A percentile compares a stretch with the other conserved stretches of the same genome.
These are phyloP conservation scores for Oenanthe melanoleuca DNA, from an alignment of 2,113 vertebrate genomes.

Conservation along the genomic window DNA sequence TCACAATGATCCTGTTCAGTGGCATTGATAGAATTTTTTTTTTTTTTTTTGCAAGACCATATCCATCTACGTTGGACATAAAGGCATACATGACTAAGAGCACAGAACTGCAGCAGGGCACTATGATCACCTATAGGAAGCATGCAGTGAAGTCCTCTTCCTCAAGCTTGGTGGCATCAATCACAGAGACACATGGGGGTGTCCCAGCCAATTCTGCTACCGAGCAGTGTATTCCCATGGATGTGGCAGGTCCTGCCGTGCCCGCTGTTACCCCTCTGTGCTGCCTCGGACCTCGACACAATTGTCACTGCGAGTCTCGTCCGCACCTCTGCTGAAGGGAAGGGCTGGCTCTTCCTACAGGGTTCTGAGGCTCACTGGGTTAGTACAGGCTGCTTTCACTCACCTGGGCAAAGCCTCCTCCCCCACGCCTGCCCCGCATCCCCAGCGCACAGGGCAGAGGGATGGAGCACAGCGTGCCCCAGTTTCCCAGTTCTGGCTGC, in stretches of 20 bases:
- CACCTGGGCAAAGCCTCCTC: background rate
- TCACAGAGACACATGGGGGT: fast-evolving
- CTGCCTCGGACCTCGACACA: background rate
- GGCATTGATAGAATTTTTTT: too few species aligned
- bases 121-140: background rate
- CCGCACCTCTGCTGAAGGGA: background rate
- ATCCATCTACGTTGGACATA: too few species aligned
- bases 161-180: background rate
- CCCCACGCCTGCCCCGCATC: background rate
- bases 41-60: background rate
- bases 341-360: background rate
- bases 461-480: background rate
- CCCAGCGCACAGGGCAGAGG: fast-evolving
- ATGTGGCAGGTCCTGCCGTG: background rate
- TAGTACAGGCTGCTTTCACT: background rate
- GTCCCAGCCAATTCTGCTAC: background rate
- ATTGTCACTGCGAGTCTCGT: background rate
- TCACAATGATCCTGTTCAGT: background rate
- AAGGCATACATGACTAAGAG: background rate
- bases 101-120: background rate
- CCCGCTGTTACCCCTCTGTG: background rate
- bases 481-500: fast-evolving
- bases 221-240: fast-evolving
- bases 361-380: background rate
- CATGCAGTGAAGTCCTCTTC: background rate